Base-by-base conservation (phyloP, 2,888 invertebrate genomes). In the Tiliacea citrago region DNA sequence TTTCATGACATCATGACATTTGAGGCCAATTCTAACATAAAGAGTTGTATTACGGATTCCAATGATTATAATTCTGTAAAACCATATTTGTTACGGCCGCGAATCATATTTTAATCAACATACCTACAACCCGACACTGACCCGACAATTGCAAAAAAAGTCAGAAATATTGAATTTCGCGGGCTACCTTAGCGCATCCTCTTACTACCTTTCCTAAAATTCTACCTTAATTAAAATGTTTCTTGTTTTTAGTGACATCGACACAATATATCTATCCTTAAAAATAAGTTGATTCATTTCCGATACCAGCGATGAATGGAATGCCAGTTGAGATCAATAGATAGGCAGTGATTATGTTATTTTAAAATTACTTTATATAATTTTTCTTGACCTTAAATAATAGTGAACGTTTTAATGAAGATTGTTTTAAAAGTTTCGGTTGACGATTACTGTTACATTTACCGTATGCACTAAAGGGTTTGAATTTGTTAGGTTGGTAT, bases 401-500 rank as follows among this genome's bases (percentile, higher is more conserved):
- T 12, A 45, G 21, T 35, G 13, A n/a, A 7, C 13, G 5, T 35
- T 45, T 9, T 8, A n/a, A 39, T 21, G 39, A 42, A 63, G 1
- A 12, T 45, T 42, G 16, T 49, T 13, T n/a, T 10, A 13, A n/a
- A 66, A 39, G 9, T 47, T 24, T 45, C 13, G 35, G 13, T 5
- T 57, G 55, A 51, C 57, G 42, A 68, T 29, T 24, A 73, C 16
- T 61, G 55, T 49, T 47, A n/a, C 45, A 63, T 45, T 73, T 67
- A 79, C 86, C 82, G 65, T 79, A 62, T 8, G 18, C 13, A 7
- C 10, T 29, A 55, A 35, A 29, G n/a, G n/a, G 18, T 66, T 75
- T n/a, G 9, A 10, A 6, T 61, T 53, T 53, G 42, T 73, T 55
- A 75, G 1, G 83, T 85, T 83, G 83, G 82, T 45, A 78, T 9